Base-by-base conservation (phyloP, 2,888 invertebrate species). In the Lepidocyrtinus sp. region DNA sequence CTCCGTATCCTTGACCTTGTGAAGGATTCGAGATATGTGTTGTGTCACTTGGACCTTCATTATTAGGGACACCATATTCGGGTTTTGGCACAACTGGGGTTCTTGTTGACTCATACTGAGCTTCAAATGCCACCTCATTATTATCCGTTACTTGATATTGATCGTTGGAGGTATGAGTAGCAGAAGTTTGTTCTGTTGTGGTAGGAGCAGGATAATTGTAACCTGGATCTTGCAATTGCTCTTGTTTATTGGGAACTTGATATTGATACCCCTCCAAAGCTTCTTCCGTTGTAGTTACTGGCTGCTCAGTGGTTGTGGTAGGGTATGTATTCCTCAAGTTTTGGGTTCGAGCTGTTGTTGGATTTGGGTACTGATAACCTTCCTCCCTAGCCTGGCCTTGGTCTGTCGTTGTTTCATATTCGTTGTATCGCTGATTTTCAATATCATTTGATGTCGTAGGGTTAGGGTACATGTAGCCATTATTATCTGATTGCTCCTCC, bases 191-290 rank as follows among this genome's bases (percentile, higher is more conserved):
- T 24, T 62, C 36, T 12, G 64, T 55, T 46, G 24, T 50, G 2
- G 76, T 70, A 3, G 80, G 78, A 2, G 22, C 45, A 12, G 79
- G 78, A 50, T 75, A 80, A 15, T 62, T 50, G 62, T 80, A 80
- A 0, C 76, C 75, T 55, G 17, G 5, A 17, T n/a, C 68, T 62
- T 46, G 68, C 67, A 55, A 62, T 61, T 21, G 69, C 36, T 36
- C 71, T 19, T 21, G 1, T 25, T 45, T 15, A 1, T 24, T 75
- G 22, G 82, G 83, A 22, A 71, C 22, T 59, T 63, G 64, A 45
- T 70, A 70, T 24, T 59, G 24, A 27, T 70, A 70, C 3, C 70
- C 70, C 5, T 59, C 17, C 1, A 22, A 5, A 9, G 46, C n/a
- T 12, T 25, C 61, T 27, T 45, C 69, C 1, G 68, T 62, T n/a